phyloP scores from a whole-genome alignment of 2,113 vertebrate genomes.

The human (Homo sapiens) region GRCh38 chr9:28888501-28889000 shows the following conservation, averaged over 20 bases:
- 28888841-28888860: conserved; percentile 49
- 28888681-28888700: background rate
- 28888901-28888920: conserved; percentile 78
- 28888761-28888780: background rate
- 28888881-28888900: conserved; percentile 81
- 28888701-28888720: background rate
- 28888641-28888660: background rate
- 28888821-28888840: background rate
- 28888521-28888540: background rate
- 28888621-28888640: background rate
- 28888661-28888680: background rate
- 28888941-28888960: conserved; percentile 82
- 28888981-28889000: conserved; percentile 34
- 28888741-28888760: background rate
- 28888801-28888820: background rate
- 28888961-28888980: conserved; percentile 33
- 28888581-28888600: background rate
- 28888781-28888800: background rate
- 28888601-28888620: background rate
- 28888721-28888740: background rate
- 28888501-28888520: background rate
- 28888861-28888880: conserved; percentile 74
- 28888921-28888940: conserved; percentile 82
- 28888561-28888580: background rate
- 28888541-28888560: background rate